A percentile compares a stretch with the other conserved stretches of the same genome.
These are phyloP conservation scores for Heliconius hortense DNA, from an alignment of 2,888 invertebrate genomes.

Conservation along the genomic window DNA sequence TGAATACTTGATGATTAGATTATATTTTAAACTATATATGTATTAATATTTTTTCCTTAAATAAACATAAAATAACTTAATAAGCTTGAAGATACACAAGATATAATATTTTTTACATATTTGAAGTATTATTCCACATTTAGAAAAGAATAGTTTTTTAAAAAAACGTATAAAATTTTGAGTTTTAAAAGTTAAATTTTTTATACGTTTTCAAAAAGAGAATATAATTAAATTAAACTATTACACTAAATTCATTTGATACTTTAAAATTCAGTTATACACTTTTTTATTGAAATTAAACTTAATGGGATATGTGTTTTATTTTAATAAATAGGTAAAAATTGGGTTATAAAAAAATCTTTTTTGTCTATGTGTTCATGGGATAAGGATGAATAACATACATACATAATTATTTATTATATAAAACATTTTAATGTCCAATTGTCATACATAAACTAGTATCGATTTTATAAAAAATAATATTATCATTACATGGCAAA, in stretches of 20 bases:
- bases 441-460: not conserved
- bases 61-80: no score
- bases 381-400: constrained; percentile 23
- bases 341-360: not conserved
- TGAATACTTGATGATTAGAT: not conserved
- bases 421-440: not conserved
- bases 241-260: not conserved
- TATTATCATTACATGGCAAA: constrained; percentile 7
- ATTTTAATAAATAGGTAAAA: not conserved
- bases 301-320: not conserved
- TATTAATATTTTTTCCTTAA: no score
- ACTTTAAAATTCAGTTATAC: no score
- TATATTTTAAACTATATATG: no score
- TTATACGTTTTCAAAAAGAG: not conserved
- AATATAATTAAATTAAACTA: not conserved
- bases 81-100: no score
- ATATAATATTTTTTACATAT: no score
- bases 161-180: no score
- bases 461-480: not conserved
- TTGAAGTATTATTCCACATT: no score
- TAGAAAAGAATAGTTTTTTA: no score
- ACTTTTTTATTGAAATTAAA: not conserved
- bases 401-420: not conserved
- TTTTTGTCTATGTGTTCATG: constrained; percentile 12
- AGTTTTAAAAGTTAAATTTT: no score